Percentiles rank a stretch among this genome's conserved stretches.
Conservation (phyloP, 2,113 vertebrate genomes). For the Tragelaphus strepsiceros region DNA sequence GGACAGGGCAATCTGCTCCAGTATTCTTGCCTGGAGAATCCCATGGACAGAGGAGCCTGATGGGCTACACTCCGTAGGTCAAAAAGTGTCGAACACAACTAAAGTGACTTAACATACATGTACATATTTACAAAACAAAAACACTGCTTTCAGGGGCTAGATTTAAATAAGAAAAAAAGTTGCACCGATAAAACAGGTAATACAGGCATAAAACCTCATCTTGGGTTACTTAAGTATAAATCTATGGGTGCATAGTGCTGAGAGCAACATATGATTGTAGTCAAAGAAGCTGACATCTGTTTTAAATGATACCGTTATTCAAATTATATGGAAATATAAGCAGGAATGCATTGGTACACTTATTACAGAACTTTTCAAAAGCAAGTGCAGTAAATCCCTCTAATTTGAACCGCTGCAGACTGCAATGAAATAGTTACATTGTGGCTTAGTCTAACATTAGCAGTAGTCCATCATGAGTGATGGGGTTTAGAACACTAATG, state of each 20-base stretch:
- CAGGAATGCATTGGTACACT: background rate
- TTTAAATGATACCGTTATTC: slow-evolving; percentile 34
- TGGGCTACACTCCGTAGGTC: background rate
- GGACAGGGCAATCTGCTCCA: background rate
- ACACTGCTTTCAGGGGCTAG: background rate
- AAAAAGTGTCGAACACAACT: background rate
- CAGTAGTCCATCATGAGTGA: background rate
- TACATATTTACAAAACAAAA: background rate
- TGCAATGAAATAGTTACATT: slow-evolving; percentile 17
- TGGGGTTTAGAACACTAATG: background rate
- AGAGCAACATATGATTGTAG: background rate
- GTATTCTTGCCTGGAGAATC: background rate
- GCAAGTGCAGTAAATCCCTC: background rate
- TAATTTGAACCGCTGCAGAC: slow-evolving; percentile 10
- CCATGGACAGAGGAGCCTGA: background rate
- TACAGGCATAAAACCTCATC: background rate
- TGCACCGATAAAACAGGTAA: background rate
- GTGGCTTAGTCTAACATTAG: background rate
- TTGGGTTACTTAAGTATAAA: background rate
- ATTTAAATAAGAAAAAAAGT: slow-evolving; percentile 1
- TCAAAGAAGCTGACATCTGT: slow-evolving; percentile 15
- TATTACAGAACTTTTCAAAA: slow-evolving; percentile 17
- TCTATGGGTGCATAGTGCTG: background rate
- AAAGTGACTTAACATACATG: background rate
- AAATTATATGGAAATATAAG: slow-evolving; percentile 33